A percentile compares a stretch with the other conserved stretches of the same genome.
phyloP scores from a whole-genome alignment of 2,888 invertebrate genomes.

The Latrodectus elegans region DNA sequence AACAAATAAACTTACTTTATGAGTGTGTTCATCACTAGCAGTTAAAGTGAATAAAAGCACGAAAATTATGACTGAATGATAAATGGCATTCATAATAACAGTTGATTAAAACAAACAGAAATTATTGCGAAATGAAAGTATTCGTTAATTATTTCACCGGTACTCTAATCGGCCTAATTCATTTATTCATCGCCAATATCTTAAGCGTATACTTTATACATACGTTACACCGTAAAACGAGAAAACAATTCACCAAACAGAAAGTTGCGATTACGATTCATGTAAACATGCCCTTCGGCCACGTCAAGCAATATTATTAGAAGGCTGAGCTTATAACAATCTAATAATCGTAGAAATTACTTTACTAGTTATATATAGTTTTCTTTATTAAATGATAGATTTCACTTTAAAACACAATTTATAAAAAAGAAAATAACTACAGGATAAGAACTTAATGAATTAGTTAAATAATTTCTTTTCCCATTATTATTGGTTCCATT shows the following conservation, averaged over 20 bases:
- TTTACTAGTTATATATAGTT: no score
- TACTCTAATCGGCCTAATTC: constrained; percentile 17
- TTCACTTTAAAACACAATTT: no score
- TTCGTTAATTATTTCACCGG: constrained; percentile 39
- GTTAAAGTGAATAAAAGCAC: constrained; percentile 62
- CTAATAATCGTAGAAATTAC: no score
- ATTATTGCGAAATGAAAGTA: constrained; percentile 2
- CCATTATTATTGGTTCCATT: no score
- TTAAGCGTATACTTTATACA: not conserved
- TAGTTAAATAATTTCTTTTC: no score
- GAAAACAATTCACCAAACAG: constrained; percentile 20
- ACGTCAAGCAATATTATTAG: constrained; percentile 6
- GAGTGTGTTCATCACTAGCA: constrained; percentile 84
- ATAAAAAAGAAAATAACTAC: no score
- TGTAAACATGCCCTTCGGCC: constrained; percentile 4
- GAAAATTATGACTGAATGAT: constrained; percentile 21
- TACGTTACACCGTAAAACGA: constrained; percentile 18
- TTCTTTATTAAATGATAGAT: no score
- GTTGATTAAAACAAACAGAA: not conserved
- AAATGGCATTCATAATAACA: constrained; percentile 32
- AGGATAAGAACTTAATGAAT: no score
- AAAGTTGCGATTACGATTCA: constrained; percentile 10
- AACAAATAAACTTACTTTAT: constrained; percentile 80
- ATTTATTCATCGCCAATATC: constrained; percentile 45
- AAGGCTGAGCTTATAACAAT: no score